Percentiles rank a stretch among this genome's conserved stretches.
These are phyloP conservation scores for Zootoca vivipara DNA, from an alignment of 2,113 vertebrate genomes.

Conservation along the genomic window DNA sequence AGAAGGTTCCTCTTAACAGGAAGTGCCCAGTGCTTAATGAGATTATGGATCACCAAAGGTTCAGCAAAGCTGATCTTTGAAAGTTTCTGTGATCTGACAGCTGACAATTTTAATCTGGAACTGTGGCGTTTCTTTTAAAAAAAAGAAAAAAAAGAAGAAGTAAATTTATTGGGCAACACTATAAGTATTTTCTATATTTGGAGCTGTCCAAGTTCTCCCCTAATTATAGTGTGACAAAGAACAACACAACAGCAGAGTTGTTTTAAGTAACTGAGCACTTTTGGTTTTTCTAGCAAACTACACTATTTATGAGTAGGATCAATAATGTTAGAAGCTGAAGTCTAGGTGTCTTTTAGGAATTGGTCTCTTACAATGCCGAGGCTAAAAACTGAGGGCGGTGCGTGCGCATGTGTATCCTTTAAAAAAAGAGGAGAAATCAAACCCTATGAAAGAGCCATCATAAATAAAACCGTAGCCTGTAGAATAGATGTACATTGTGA, in stretches of 20 bases:
- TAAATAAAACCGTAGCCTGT: conserved; percentile 36
- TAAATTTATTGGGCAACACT: conserved; percentile 25
- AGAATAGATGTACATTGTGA: conserved; percentile 29
- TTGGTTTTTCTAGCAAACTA: conserved; percentile 63
- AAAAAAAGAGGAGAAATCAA: conserved; percentile 16
- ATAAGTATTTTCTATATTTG: conserved; percentile 24
- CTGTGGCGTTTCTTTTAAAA: background rate
- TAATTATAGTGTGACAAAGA: conserved; percentile 36
- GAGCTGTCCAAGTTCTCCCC: conserved; percentile 24
- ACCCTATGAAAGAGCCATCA: conserved; percentile 27
- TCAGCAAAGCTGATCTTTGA: background rate
- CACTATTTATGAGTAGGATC: conserved; percentile 71
- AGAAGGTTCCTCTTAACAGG: background rate
- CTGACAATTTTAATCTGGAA: conserved; percentile 2
- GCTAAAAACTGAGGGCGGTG: conserved; percentile 36
- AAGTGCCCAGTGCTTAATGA: background rate
- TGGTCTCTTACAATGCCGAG: conserved; percentile 47
- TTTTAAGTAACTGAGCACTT: conserved; percentile 55
- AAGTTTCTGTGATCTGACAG: conserved; percentile 1
- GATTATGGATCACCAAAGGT: background rate
- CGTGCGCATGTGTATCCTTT: background rate
- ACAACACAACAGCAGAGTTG: conserved; percentile 39
- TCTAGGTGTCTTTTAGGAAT: conserved; percentile 66
- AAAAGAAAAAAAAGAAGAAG: background rate
- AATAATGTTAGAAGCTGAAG: conserved; percentile 58